Evolutionary conservation across 2,113 vertebrate genomes (phyloP).

Genomic region (Colinus virginianus): DNA sequence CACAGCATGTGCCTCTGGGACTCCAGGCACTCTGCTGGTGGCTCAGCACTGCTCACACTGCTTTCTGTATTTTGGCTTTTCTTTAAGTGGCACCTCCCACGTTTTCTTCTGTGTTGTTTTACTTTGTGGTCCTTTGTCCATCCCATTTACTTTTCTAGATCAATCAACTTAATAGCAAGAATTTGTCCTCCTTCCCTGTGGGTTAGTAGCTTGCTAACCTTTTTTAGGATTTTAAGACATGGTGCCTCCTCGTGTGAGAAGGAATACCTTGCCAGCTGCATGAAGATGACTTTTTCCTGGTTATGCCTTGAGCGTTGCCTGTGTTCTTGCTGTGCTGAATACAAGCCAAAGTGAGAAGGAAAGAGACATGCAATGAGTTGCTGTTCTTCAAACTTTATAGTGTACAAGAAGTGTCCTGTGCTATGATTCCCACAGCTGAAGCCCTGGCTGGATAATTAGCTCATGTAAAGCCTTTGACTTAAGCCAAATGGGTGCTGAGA

Average conservation of each 20-base stretch:
- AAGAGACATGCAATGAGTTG: neutral
- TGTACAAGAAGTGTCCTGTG: neutral
- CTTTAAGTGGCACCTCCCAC: neutral
- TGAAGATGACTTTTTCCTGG: neutral
- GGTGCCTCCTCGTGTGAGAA: neutral
- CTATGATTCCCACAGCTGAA: neutral
- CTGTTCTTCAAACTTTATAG: conserved; percentile 1
- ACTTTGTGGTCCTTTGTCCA: neutral
- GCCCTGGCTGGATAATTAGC: neutral
- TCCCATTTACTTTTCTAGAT: neutral
- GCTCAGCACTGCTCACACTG: neutral
- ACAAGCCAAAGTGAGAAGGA: neutral
- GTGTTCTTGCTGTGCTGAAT: neutral
- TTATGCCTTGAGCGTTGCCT: neutral
- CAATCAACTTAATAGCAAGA: neutral
- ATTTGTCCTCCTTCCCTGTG: neutral
- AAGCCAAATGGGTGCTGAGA: neutral
- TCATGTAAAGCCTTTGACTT: conserved; percentile 20
- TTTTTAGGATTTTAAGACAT: neutral
- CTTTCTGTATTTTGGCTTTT: neutral
- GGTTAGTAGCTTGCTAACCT: neutral
- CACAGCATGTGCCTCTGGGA: rapidly evolving
- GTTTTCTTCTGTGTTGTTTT: neutral
- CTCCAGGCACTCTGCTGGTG: neutral
- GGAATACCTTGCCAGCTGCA: neutral